Base-by-base conservation (phyloP, 2,797 vertebrate species). In the Danio aesculapii region DNA sequence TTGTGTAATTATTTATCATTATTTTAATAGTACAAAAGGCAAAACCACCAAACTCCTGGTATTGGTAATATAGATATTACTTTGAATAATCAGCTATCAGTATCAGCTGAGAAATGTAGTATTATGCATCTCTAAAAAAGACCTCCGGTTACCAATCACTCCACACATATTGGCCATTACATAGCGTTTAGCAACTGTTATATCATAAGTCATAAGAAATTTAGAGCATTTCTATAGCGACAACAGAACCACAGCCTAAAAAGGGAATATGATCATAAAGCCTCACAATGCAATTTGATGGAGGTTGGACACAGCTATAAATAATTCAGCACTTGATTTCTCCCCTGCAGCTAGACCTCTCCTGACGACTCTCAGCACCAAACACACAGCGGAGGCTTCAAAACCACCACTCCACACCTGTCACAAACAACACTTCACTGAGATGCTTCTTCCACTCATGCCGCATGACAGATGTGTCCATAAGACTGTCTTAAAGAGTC, bases 301-400 rank as follows among this genome's bases (percentile, higher is more conserved):
- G 61, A 71, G 75, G 52, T 74, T 79, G 75, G 47, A 61, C 80
- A 78, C 57, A 39, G 61, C 79, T 80, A 84, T 88, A 73, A 87
- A 88, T 87, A 81, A 87, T 86, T 79, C 80, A 86, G 77, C 75
- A 64, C 75, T 81, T 44, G 61, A 75, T 83, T 86, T 84, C 76
- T 84, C 57, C 46, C 70, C 55, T 67, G 84, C 82, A 78, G 80
- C 79, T 82, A 69, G 79, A 75, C 58, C 76, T 82, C 59, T 67
- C 50, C 76, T 84, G 76, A 81, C 62, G 72, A 73, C 70, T 80
- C 72, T 71, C 17, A 47, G 75, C 81, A 81, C 55, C 69, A 76
- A 79, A 71, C 53, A 46, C 78, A 53, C 47, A 66, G 67, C 10
- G 14, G 71, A 59, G 75, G 30, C 55, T 79, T 78, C 49, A 53